These are phyloP conservation scores for Montipora capitata DNA, from an alignment of 92 coral and sea anemone genomes.

Conservation along the genomic window DNA sequence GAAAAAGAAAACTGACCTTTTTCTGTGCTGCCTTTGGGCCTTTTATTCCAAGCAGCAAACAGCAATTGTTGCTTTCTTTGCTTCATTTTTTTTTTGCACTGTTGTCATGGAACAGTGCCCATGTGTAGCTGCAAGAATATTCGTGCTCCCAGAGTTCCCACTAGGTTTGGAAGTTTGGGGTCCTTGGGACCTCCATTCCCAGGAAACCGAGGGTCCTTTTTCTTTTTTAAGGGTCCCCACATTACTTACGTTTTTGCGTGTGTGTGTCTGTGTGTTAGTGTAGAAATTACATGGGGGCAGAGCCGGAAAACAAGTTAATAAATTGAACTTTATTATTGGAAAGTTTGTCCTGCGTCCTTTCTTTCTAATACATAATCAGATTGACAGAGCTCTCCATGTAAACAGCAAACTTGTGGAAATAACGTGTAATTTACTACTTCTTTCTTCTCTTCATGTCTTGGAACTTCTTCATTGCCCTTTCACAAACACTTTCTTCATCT, in stretches of 20 bases:
- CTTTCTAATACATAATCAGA: too few relatives aligned
- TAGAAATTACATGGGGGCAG: neutral
- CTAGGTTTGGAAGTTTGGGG: conserved; percentile 34
- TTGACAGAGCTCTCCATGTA: too few relatives aligned
- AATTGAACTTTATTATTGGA: neutral
- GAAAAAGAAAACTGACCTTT: too few relatives aligned
- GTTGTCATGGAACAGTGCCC: too few relatives aligned
- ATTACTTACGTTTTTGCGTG: conserved; percentile 2
- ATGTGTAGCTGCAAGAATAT: too few relatives aligned
- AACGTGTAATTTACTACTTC: conserved; percentile 17
- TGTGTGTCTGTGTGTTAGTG: too few relatives aligned
- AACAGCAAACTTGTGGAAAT: too few relatives aligned
- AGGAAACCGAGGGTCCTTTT: conserved; percentile 7
- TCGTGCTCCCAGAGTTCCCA: conserved; percentile 28
- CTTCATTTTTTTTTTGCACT: too few relatives aligned
- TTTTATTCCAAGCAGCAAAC: too few relatives aligned
- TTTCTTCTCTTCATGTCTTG: conserved; percentile 36
- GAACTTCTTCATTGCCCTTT: conserved; percentile 57
- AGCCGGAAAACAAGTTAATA: neutral
- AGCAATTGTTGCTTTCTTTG: too few relatives aligned
- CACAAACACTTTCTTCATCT: conserved; percentile 53
- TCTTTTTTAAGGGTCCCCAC: conserved; percentile 23
- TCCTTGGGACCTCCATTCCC: conserved; percentile 21
- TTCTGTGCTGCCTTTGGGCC: too few relatives aligned
- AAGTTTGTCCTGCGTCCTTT: too few relatives aligned